A percentile compares a stretch with the other conserved stretches of the same genome.
phyloP scores from a whole-genome alignment of 2,113 vertebrate genomes.

The Puma concolor region DNA sequence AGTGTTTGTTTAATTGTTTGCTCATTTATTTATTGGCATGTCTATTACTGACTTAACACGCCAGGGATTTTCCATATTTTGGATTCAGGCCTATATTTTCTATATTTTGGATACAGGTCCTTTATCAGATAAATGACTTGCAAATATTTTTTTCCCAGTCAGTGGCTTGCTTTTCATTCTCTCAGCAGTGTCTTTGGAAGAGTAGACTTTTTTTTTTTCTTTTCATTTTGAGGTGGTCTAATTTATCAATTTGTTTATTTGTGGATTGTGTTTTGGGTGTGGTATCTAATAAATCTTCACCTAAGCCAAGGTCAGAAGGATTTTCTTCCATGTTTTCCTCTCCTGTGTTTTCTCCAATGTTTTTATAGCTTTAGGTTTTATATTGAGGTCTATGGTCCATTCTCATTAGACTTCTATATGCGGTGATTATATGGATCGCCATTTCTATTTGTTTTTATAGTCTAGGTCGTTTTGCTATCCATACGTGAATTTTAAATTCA shows the following conservation, averaged over 20 bases:
- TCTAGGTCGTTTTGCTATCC: background rate
- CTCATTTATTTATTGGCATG: background rate
- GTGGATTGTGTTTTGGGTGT: background rate
- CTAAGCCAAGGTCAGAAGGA: background rate
- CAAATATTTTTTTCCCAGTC: background rate
- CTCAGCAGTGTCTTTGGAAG: background rate
- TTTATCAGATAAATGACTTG: background rate
- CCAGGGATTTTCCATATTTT: background rate
- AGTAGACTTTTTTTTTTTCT: background rate
- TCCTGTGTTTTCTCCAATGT: background rate
- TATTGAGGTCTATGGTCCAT: background rate
- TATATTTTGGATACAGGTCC: background rate
- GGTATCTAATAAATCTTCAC: background rate
- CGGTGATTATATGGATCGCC: background rate
- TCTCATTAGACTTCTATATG: background rate
- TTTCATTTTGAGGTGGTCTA: background rate
- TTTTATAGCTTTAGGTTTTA: background rate
- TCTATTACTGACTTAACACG: background rate
- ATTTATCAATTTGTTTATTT: background rate
- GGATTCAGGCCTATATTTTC: background rate
- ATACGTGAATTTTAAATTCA: background rate
- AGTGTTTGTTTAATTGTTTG: background rate
- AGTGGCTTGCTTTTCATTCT: background rate
- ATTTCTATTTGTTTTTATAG: background rate
- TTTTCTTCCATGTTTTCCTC: background rate